Conservation (phyloP, 2,797 vertebrate genomes). For the Hapalemur alaotrensis region DNA sequence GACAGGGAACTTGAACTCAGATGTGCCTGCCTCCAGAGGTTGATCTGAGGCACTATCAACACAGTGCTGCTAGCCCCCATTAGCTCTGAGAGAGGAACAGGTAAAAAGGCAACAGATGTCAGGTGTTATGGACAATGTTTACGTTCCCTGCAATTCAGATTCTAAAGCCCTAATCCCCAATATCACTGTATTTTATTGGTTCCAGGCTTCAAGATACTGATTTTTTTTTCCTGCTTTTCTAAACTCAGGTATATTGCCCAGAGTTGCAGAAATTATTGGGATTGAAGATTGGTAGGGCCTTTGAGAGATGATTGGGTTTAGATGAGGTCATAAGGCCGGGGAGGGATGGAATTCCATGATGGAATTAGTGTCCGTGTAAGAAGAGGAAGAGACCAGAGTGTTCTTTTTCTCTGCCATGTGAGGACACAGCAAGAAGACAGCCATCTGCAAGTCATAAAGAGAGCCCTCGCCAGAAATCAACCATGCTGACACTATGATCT, state of each 20-base stretch:
- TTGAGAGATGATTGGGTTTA: not conserved
- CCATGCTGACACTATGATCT: not conserved
- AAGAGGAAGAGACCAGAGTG: not conserved
- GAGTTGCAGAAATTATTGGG: not conserved
- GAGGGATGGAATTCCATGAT: not conserved
- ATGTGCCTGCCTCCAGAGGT: not conserved
- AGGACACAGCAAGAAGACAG: not conserved
- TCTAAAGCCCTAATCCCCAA: not conserved
- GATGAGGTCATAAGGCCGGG: not conserved
- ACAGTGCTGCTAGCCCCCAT: not conserved
- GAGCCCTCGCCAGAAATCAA: not conserved
- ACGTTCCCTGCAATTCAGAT: not conserved
- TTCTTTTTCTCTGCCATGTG: accelerated
- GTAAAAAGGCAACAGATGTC: not conserved
- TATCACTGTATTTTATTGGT: not conserved
- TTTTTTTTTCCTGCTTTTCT: not conserved
- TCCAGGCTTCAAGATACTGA: not conserved
- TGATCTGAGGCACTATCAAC: not conserved
- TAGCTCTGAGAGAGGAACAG: not conserved
- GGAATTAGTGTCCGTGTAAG: not conserved
- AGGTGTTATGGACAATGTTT: too few species aligned
- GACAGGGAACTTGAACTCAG: not conserved
- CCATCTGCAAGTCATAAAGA: not conserved
- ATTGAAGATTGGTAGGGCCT: not conserved
- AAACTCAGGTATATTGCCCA: not conserved